Evolutionary conservation across 2,888 invertebrate genomes (phyloP).

Genomic region (Trachelus tabidus): DNA sequence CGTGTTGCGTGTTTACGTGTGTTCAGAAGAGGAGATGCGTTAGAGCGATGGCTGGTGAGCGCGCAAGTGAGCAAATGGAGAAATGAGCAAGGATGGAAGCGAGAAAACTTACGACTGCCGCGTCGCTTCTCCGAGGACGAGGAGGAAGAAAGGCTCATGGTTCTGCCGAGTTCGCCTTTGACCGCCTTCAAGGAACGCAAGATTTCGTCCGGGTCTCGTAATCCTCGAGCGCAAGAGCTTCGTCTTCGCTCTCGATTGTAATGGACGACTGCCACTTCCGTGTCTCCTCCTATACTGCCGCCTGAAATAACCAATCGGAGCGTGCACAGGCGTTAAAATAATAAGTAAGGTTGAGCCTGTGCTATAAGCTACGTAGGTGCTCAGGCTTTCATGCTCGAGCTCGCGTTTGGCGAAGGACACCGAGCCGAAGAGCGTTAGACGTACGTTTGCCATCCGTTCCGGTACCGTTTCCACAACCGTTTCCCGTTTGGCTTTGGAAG

Average conservation of each 20-base stretch:
- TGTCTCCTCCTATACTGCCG: slow-evolving; percentile 66
- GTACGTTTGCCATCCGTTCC: slow-evolving; percentile 62
- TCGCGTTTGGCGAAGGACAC: no score
- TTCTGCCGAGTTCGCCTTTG: slow-evolving; percentile 83
- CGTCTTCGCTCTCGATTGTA: slow-evolving; percentile 80
- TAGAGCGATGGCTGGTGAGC: slow-evolving; percentile 40
- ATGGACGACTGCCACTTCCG: slow-evolving; percentile 64
- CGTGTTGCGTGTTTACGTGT: not conserved
- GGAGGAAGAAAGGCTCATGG: slow-evolving; percentile 77
- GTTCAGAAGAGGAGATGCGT: slow-evolving; percentile 36
- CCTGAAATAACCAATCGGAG: slow-evolving; percentile 38
- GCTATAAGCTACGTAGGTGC: no score
- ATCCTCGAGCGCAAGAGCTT: slow-evolving; percentile 80
- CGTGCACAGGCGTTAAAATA: no score
- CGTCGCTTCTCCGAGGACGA: slow-evolving; percentile 65
- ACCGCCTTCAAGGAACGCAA: slow-evolving; percentile 77
- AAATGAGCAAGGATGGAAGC: slow-evolving; percentile 15
- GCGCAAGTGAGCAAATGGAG: slow-evolving; percentile 5
- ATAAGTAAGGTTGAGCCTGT: no score
- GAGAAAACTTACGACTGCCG: slow-evolving; percentile 75
- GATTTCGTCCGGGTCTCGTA: slow-evolving; percentile 86
- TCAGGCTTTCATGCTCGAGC: no score
- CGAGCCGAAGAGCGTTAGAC: slow-evolving; percentile 15
- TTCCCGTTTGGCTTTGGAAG: slow-evolving; percentile 71
- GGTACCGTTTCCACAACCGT: slow-evolving; percentile 20